These are phyloP conservation scores for Ctenicera cuprea DNA, from an alignment of 2,888 invertebrate species.

Conservation along the genomic window DNA sequence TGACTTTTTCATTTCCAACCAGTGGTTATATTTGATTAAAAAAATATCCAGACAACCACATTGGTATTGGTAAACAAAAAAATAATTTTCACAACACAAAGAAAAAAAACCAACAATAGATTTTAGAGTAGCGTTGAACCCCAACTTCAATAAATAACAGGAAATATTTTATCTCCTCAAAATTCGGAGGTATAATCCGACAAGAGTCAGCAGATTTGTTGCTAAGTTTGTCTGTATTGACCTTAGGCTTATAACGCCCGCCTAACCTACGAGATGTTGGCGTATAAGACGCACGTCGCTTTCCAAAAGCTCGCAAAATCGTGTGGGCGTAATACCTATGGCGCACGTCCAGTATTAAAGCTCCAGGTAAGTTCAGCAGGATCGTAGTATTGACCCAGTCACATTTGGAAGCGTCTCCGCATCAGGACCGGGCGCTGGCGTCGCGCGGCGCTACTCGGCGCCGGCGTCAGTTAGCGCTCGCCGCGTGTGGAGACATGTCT, in stretches of 20 bases:
- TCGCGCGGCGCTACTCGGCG: constrained; percentile 69
- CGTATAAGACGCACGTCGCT: constrained; percentile 51
- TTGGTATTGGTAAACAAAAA: background rate
- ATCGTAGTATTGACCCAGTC: constrained; percentile 70
- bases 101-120: too few relatives aligned
- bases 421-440: constrained; percentile 69
- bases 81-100: too few relatives aligned
- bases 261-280: constrained; percentile 42
- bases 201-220: constrained; percentile 19
- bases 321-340: constrained; percentile 60
- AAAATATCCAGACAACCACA: background rate
- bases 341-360: constrained; percentile 64
- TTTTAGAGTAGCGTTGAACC: too few relatives aligned
- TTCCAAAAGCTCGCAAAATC: constrained; percentile 30
- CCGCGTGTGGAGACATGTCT: constrained; percentile 70
- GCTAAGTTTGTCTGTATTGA: constrained; percentile 51
- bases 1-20: background rate
- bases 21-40: background rate
- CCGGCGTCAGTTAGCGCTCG: constrained; percentile 70
- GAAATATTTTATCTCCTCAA: background rate
- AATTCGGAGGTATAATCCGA: background rate
- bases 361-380: constrained; percentile 64
- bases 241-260: constrained; percentile 50
- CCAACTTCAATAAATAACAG: background rate
- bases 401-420: constrained; percentile 70